Evolutionary conservation across 1,140 invertebrate genomes (phyloP), one percentile per base, ranked within the genome.

Genomic region (Zelostemma sp.): DNA sequence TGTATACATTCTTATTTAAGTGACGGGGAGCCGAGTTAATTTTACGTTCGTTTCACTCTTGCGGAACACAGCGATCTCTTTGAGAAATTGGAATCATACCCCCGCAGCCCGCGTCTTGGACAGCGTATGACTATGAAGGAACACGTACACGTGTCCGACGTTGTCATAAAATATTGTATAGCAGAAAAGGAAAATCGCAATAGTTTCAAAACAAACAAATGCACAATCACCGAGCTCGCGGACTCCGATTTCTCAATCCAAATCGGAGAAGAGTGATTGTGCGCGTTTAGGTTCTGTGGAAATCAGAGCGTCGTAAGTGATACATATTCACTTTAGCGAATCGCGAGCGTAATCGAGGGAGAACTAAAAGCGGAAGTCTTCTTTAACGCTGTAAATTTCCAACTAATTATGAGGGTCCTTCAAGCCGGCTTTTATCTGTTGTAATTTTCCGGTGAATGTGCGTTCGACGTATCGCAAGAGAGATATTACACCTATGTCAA

Each of bases 1-100:
- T n/a, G n/a, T n/a, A n/a, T n/a, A n/a, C 25, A 8, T 28, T 28
- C 8, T 28, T 28, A 28, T 28, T 28, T 4, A 28, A 28, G 25
- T 28, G 25, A 28, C 25, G 25, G 33, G 33, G 33, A 18, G 15
- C 6, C 51, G 47, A 38, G 31, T 67, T 47, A 45, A 55, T 59
- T 60, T 41, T 40, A 45, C 28, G 12, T 53, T 43, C 40, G 47
- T 46, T 67, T 67, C 50, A 16, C 6, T 60, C 21, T 59, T 18
- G 21, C 35, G 14, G 49, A 33, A 28, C 47, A 38, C 28, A 54
- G 33, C 43, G 60, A 68, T 66, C 53, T 53, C 66, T 56, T 53
- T 68, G 70, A 71, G 68, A 73, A 75, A 75, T 75, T 70, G 71
- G 67, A 71, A 68, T 73, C 70, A 65, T 73, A 73, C 72, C 72